Evolutionary conservation across 2,797 vertebrate species (phyloP), one percentile per base, ranked within the genome.

Genomic region (Eidolon dupreanum): DNA sequence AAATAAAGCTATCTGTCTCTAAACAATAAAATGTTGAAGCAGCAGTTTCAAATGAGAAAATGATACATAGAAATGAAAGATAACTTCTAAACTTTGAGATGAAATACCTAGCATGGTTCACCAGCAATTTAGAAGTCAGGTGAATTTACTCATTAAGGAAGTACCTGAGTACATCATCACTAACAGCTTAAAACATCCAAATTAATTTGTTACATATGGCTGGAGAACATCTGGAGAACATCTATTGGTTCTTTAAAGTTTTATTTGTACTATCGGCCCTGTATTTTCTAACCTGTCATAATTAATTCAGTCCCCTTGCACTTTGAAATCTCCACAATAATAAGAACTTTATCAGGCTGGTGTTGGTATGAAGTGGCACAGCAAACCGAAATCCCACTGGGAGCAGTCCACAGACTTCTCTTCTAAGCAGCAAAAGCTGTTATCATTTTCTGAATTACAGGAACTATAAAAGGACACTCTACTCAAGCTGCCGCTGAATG

Each of bases 381-480:
- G 98, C 98, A 98, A 98, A 98, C 98, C 0, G 43, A 98, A 99
- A 99, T 99, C 98, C 98, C 98, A 97, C 97, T 13, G 98, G 98
- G 98, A 99, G 98, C 98, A 98, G 98, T 98, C 98, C 98, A 98
- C 98, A 99, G 98, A 98, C 98, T 98, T 99, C 98, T 98, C 98
- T 98, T 98, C 98, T 99, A 98, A 99, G 98, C 98, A 98, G 98
- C 98, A 98, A 98, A 98, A 99, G 98, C 98, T 99, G 98, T 98
- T 99, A 99, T 99, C 98, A 99, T 99, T 99, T 99, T 98, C 98
- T 99, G 99, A 99, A 99, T 99, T 99, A 99, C 99, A 99, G 98
- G 99, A 99, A 99, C 99, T 99, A 99, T 99, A 99, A 99, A 99
- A 99, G 99, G 99, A 99, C 99, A 99, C 98, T 99, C 99, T 99